Conservation (phyloP, 2,888 invertebrate genomes). For the Eustalomyia histrio region DNA sequence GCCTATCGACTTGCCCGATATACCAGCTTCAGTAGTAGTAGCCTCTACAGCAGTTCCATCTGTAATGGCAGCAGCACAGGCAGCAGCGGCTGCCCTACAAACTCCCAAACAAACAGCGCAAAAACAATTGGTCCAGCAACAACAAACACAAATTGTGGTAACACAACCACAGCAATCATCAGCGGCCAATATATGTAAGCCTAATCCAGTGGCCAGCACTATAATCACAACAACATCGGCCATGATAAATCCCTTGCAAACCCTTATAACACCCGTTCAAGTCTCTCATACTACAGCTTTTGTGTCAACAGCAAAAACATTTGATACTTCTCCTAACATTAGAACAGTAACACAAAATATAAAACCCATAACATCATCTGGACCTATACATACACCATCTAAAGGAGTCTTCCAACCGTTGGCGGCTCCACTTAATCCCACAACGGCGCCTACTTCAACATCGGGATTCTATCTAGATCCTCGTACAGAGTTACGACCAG, state of each 20-base stretch:
- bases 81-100: slow-evolving; percentile 67
- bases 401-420: slow-evolving; percentile 57
- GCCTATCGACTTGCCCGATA: slow-evolving; percentile 74
- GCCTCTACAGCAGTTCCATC: slow-evolving; percentile 70
- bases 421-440: slow-evolving; percentile 27
- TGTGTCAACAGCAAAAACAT: slow-evolving; percentile 58
- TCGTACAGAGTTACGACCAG: slow-evolving; percentile 69
- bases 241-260: slow-evolving; percentile 37
- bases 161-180: slow-evolving; percentile 23
- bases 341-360: slow-evolving; percentile 56
- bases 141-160: slow-evolving; percentile 31
- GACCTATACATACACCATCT: slow-evolving; percentile 26
- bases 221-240: slow-evolving; percentile 24
- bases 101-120: slow-evolving; percentile 63
- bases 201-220: slow-evolving; percentile 27
- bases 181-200: slow-evolving; percentile 32
- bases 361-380: slow-evolving; percentile 44
- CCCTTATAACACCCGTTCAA: slow-evolving; percentile 41
- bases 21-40: slow-evolving; percentile 74
- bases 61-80: slow-evolving; percentile 68
- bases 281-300: slow-evolving; percentile 49
- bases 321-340: slow-evolving; percentile 60
- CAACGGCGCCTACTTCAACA: slow-evolving; percentile 52
- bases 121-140: slow-evolving; percentile 42
- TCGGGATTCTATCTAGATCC: slow-evolving; percentile 68